Evolutionary conservation across 2,113 vertebrate species (phyloP).

Genomic region (Eudyptes chrysolophus): DNA sequence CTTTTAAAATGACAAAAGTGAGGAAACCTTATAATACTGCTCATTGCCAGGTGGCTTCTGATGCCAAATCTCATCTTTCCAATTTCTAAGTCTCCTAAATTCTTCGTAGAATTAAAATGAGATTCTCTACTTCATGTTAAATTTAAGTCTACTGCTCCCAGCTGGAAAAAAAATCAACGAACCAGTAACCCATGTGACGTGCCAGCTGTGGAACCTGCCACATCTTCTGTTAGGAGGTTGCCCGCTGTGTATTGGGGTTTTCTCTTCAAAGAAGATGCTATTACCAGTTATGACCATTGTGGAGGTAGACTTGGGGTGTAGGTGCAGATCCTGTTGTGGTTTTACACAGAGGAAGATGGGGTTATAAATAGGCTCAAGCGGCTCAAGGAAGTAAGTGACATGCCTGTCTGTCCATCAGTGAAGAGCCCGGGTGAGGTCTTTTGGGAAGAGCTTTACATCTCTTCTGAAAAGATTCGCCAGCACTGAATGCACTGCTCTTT

Average conservation of each 20-base stretch:
- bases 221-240: neutral
- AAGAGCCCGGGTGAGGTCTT: neutral
- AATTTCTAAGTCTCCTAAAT: neutral
- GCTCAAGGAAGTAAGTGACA: neutral
- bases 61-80: neutral
- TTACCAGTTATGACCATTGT: neutral
- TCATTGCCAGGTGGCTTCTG: neutral
- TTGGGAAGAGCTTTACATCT: neutral
- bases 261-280: neutral
- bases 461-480: neutral
- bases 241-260: neutral
- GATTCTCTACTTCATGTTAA: neutral
- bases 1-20: neutral
- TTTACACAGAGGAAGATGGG: neutral
- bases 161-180: neutral
- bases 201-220: neutral
- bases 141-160: neutral
- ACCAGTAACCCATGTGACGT: accelerated
- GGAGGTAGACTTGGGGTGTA: neutral
- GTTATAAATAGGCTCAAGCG: neutral
- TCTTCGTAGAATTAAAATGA: neutral
- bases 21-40: neutral
- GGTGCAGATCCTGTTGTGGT: neutral
- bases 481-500: neutral
- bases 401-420: neutral